Conservation (phyloP, 2,797 vertebrate genomes). For the Tauraco hartlaubi region DNA sequence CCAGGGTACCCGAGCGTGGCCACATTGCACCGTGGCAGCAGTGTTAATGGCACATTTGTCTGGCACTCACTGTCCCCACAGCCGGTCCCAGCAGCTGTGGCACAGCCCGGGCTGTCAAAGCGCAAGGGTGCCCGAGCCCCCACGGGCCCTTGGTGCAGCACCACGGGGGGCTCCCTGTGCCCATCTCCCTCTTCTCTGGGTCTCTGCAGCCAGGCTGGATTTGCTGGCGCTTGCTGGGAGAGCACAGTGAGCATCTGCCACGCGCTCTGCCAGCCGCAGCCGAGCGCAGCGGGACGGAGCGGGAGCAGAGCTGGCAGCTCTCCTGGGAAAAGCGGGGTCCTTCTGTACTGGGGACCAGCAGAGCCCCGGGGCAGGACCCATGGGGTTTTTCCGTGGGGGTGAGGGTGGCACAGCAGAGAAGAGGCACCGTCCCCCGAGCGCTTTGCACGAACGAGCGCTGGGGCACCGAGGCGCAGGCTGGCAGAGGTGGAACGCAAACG, state of each 20-base stretch:
- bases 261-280: background rate
- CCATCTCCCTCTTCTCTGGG: rapidly evolving
- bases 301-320: background rate
- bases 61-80: rapidly evolving
- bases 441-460: background rate
- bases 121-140: background rate
- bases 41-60: rapidly evolving
- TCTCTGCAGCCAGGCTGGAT: background rate
- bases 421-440: background rate
- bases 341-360: background rate
- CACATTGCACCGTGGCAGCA: rapidly evolving
- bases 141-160: rapidly evolving
- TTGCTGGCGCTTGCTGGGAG: rapidly evolving
- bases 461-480: rapidly evolving
- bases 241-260: rapidly evolving
- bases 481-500: background rate
- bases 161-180: rapidly evolving
- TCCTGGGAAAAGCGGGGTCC: background rate
- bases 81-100: background rate
- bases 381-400: rapidly evolving
- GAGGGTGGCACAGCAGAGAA: background rate
- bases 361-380: too few relatives aligned
- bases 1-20: rapidly evolving
- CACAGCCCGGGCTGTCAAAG: background rate
- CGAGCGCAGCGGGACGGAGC: background rate